These are phyloP conservation scores for Botrylloides violaceus DNA, from an alignment of 23 tunicate species.

Conservation along the genomic window DNA sequence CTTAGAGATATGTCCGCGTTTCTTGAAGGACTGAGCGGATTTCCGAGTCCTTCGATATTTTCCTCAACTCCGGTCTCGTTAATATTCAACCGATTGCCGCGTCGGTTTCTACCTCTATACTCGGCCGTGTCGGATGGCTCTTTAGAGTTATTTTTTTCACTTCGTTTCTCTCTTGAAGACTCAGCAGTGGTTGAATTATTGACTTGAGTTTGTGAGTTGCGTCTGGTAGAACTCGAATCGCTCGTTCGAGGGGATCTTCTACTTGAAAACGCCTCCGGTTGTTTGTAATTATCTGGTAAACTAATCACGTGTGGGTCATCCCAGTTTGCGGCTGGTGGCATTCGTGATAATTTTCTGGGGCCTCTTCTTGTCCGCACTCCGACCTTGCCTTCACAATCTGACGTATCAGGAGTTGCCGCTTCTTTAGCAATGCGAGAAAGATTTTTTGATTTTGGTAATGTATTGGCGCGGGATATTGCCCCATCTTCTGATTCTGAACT, in stretches of 20 bases:
- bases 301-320: constrained; percentile 14
- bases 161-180: neutral
- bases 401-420: constrained; percentile 13
- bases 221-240: neutral
- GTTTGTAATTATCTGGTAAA: constrained; percentile 18
- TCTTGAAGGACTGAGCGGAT: neutral
- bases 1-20: neutral
- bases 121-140: neutral
- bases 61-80: neutral
- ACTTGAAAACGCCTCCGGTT: neutral
- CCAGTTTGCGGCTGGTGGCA: neutral
- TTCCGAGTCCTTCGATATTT: neutral
- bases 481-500: constrained; percentile 16
- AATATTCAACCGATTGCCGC: neutral
- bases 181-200: neutral
- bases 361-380: constrained; percentile 2
- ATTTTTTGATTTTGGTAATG: neutral
- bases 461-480: neutral
- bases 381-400: constrained; percentile 4
- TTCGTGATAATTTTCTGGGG: neutral
- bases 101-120: neutral
- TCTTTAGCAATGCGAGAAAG: neutral
- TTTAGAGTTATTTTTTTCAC: too few relatives aligned
- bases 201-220: neutral
- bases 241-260: neutral